Conservation (phyloP, 1,140 invertebrate genomes). For the Wiebesia pumilae region DNA sequence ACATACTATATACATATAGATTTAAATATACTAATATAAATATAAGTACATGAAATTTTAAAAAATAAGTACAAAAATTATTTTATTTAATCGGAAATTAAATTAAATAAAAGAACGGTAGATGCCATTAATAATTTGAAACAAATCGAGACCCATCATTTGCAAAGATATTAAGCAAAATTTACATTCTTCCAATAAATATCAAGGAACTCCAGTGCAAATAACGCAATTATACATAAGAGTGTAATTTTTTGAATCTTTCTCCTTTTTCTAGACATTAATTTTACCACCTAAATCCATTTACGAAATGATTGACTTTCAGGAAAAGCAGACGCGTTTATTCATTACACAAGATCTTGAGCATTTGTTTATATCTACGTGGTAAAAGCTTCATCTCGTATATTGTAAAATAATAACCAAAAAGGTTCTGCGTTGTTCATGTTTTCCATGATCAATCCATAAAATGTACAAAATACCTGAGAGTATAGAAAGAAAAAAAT, state of each 20-base stretch:
- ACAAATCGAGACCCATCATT: neutral
- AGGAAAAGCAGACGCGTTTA: neutral
- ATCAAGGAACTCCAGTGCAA: conserved; percentile 15
- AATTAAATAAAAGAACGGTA: no score
- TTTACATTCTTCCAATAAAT: neutral
- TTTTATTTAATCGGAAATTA: no score
- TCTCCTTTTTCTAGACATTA: conserved; percentile 10
- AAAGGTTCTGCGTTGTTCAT: neutral
- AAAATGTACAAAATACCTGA: neutral
- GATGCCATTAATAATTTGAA: neutral
- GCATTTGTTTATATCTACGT: neutral
- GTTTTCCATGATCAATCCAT: neutral
- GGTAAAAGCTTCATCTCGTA: conserved; percentile 9
- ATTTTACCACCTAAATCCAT: conserved; percentile 22
- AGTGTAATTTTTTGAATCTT: neutral
- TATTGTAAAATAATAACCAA: neutral
- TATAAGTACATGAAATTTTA: no score
- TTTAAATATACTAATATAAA: no score
- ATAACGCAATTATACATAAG: conserved; percentile 9
- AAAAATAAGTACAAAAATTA: no score
- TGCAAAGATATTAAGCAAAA: neutral
- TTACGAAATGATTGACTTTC: conserved; percentile 29
- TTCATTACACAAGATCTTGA: neutral
- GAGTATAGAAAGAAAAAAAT: no score
- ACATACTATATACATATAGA: no score